Evolutionary conservation across 2,888 invertebrate genomes (phyloP).

Genomic region (Portevinia maculata): DNA sequence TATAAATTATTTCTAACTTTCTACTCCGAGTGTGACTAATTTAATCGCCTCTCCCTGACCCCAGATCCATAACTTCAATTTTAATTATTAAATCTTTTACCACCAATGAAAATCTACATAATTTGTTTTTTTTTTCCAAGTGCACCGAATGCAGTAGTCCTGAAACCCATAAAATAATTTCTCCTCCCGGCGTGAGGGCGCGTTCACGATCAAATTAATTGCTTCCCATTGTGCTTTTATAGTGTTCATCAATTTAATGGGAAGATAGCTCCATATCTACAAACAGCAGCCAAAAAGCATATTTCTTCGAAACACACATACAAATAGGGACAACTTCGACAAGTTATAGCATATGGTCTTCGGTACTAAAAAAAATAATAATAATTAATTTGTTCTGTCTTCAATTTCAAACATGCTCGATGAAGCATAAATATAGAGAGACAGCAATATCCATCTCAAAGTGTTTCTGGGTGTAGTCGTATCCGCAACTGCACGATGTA

Average conservation of each 20-base stretch:
- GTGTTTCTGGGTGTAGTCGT: neutral
- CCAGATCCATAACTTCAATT: conserved; percentile 9
- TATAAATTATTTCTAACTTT: conserved; percentile 25
- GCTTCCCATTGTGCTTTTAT: conserved; percentile 59
- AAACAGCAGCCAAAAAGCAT: conserved; percentile 22
- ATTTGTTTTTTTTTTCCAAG: conserved; percentile 36
- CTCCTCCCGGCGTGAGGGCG: conserved; percentile 27
- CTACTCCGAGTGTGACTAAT: conserved; percentile 17
- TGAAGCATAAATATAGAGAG: conserved; percentile 44
- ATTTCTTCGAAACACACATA: conserved; percentile 9
- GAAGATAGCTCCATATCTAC: conserved; percentile 31
- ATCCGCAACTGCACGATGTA: conserved; percentile 28
- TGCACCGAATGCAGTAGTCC: conserved; percentile 19
- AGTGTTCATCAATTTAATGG: conserved; percentile 61
- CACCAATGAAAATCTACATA: conserved; percentile 32
- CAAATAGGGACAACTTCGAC: neutral
- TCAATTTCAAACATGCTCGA: conserved; percentile 39
- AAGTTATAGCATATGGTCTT: conserved; percentile 41
- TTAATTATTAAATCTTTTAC: conserved; percentile 27
- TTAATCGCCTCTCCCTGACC: neutral
- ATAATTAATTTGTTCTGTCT: conserved; percentile 47
- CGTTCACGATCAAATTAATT: conserved; percentile 59
- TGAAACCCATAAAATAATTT: conserved; percentile 33
- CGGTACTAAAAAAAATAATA: conserved; percentile 43
- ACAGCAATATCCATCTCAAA: conserved; percentile 17